Evolutionary conservation across 2,797 vertebrate genomes (phyloP), one percentile per base, ranked within the genome.

Genomic region (Danio choprae): DNA sequence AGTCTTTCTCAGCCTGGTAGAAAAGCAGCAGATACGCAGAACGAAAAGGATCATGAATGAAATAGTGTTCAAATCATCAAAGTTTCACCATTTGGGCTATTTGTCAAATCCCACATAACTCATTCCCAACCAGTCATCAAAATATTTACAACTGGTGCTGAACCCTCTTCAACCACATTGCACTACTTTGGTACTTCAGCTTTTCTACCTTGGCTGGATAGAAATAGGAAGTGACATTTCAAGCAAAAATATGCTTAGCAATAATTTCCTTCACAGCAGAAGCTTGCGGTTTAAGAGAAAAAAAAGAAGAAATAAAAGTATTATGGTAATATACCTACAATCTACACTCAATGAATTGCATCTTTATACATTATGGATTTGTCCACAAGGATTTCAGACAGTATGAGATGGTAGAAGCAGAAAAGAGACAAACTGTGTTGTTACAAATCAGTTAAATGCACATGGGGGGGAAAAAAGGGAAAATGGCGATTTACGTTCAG

Each of bases 201-300:
- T 81, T 70, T 70, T 81, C 64, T 81, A 81, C 74, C 73, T 77
- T 70, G 74, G 80, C 80, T 77, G 80, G 65, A 69, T 71, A 76
- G 65, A 77, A 77, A 70, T 18, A 56, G 44, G 65, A 77, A 81
- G 80, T 70, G 64, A 16, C 38, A 75, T 69, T 69, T 75, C 55
- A 81, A 62, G 64, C 64, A 64, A 77, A 77, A 70, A 63, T 67
- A 36, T 2, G 9, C 36, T 36, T 18, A 70, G 67, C 48, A 76
- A 62, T 62, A 64, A 71, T 71, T 53, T 81, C 38, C 44, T 67
- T 71, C 16, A 50, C 63, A 77, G 79, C 43, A 70, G 74, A 82
- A 74, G 71, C 67, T 77, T 68, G 59, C 22, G 51, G 75, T 82
- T 77, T 60, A 18, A 69, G 78, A 82, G 69, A 44, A 59, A 22